Base-by-base conservation (phyloP, 2,888 invertebrate genomes). In the Aporophyla lueneburgensis region DNA sequence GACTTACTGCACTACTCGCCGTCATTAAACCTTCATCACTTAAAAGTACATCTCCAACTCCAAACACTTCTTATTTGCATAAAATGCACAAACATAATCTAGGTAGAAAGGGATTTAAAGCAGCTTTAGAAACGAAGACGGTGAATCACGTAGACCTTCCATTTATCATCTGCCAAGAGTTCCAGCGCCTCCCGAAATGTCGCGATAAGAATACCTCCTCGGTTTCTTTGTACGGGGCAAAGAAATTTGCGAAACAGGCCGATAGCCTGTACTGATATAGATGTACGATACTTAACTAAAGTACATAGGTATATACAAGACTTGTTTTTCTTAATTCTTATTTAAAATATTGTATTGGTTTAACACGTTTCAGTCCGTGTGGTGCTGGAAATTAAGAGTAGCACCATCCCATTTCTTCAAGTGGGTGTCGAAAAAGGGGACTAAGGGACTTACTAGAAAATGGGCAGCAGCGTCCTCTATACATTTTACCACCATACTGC, bases 71-170 rank as follows among this genome's bases (percentile, higher is more conserved):
- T 49, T 56, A 76, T 80, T 65, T 73, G 54, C 63, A 68, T 71
- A 61, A 63, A 74, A 77, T 73, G 67, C 66, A 71, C 56, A 80
- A 82, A 73, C 65, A 68, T 68, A 71, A 85, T 69, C 56, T 73
- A 68, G 51, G 19, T 46, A 46, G 33, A 72, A 83, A 43, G 4
- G 74, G 72, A 77, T 70, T 78, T 79, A 78, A 86, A 83, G 71
- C 66, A 83, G 77, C 80, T 84, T 79, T 71, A 80, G 84, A 86
- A 74, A 88, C 79, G 85, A 87, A 78, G 85, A 85, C 87, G 83
- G 88, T 92, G 92, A 92, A 92, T 92, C 92, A 93, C 93, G 91
- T 90, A 89, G 90, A 82, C 89, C 88, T 87, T 86, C 86, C 90
- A 92, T 93, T 92, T 91, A 93, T 93, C 93, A 93, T 93, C 87